Evolutionary conservation across 2,113 vertebrate species (phyloP), one percentile per base, ranked within the genome.

Genomic region (Hyaena hyaena): DNA sequence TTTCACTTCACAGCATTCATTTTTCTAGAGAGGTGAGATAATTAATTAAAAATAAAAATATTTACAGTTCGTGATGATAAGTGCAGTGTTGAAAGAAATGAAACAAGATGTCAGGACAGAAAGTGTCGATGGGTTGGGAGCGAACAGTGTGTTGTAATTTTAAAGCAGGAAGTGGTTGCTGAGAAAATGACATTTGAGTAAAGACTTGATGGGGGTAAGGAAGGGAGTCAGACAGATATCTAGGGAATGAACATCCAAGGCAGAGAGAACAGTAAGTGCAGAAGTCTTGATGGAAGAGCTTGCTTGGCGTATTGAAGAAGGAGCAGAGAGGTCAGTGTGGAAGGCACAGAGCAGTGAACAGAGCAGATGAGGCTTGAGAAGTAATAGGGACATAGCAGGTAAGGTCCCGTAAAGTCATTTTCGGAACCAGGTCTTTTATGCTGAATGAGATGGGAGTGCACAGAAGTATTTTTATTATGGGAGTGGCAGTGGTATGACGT

Each of bases 11-110:
- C 5, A 58, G 66, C 43, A 24, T 11, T 96, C 8, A 7, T 35
- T 74, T 74, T 94, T 92, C 55, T 92, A 39, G n/a, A 90, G 69
- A 92, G 31, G 35, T n/a, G 1, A 87, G 26, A 17, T 66, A 90
- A 95, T 96, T 11, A 95, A 69, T 85, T 35, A 55, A 43, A 90
- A 94, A 73, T 33, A 73, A 92, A 83, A 77, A 39, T 23, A 63
- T 71, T 39, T 82, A 89, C 16, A 21, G 48, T 61, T 43, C 31
- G 12, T 33, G 16, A 39, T 86, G 85, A 10, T 65, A 48, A 82
- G 9, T 73, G 4, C 35, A 50, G 7, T 33, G 16, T 11, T 65
- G 12, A 81, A 66, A 83, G n/a, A 63, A 66, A 24, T 66, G 16
- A 87, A 92, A 14, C 7, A 74, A 2, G 4, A 58, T 69, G 15